A percentile compares a stretch with the other conserved stretches of the same genome.
Evolutionary conservation across 1,140 invertebrate species (phyloP).

Genomic region (Ceratina calcarata): DNA sequence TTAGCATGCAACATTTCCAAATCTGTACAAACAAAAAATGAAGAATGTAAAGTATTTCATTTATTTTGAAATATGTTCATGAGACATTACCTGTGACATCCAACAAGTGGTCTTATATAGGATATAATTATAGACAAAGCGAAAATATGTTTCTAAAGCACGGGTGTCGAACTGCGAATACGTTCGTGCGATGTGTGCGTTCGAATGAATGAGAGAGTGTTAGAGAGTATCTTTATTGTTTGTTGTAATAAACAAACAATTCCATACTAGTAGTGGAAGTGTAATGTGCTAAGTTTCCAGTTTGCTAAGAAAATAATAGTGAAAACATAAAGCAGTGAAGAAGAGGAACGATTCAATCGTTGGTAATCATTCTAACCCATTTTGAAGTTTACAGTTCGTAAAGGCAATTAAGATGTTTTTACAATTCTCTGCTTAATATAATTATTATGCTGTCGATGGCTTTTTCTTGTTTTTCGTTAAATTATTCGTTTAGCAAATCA

Average conservation of each 20-base stretch:
- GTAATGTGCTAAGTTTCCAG: neutral
- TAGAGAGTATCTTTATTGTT: neutral
- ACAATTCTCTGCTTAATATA: too few relatives aligned
- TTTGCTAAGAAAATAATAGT: neutral
- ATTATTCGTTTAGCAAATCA: neutral
- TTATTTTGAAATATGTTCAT: neutral
- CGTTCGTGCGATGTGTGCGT: conserved; percentile 13
- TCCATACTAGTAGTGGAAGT: neutral
- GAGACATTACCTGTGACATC: neutral
- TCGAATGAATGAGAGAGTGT: neutral
- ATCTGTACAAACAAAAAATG: neutral
- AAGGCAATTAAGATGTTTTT: neutral
- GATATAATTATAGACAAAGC: neutral
- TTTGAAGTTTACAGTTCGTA: neutral
- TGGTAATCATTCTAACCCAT: conserved; percentile 1
- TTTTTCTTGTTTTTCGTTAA: neutral
- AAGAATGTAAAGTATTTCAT: neutral
- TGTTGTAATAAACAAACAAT: neutral
- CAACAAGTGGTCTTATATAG: conserved; percentile 21
- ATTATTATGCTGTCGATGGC: neutral
- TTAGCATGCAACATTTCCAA: neutral
- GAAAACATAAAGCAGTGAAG: neutral
- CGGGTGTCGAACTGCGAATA: conserved; percentile 5
- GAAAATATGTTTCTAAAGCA: neutral
- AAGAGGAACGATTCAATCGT: neutral